Evolutionary conservation across 2,888 invertebrate genomes (phyloP), one percentile per base, ranked within the genome.

Genomic region (Dryadula phaetusa): DNA sequence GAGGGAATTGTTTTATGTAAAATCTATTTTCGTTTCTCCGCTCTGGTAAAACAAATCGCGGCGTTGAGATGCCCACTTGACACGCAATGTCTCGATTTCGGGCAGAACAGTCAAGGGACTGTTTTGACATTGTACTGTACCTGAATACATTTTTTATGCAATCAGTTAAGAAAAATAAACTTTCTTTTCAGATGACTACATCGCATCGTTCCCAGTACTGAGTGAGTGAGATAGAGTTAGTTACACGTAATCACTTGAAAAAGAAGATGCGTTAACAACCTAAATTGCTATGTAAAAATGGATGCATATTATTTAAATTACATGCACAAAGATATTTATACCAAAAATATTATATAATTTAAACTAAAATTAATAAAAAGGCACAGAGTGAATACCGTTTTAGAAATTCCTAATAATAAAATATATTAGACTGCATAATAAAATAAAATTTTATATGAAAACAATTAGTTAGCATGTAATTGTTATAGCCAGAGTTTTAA

Each of bases 361-460:
- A n/a, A n/a, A n/a, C n/a, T n/a, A 25, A n/a, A 25, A 6, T 54
- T 2, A 40, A 8, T 6, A 20, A 56, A 56, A 37, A 14, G n/a
- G n/a, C n/a, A n/a, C n/a, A n/a, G n/a, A n/a, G n/a, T 22, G 14
- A n/a, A 61, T 46, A 44, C 28, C 28, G 2, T 47, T 22, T 49
- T 47, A 47, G 47, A 18, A 12, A 61, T 46, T 34, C n/a, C n/a
- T 47, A 20, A 47, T 34, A n/a, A 22, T 14, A 49, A 49, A 12
- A 34, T 16, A 34, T 37, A 49, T 62, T 47, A 34, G 34, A 56
- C 40, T 40, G 56, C 40, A 37, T 40, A 25, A 56, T 56, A 40
- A 56, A 22, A 56, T 8, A 10, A 40, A 40, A 40, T 56, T 56
- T 56, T 56, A 40, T 56, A 56, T 56, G n/a, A 56, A 16, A 56